Evolutionary conservation across 2,888 invertebrate species (phyloP), one percentile per base, ranked within the genome.

Genomic region (Gastrophysa polygoni): DNA sequence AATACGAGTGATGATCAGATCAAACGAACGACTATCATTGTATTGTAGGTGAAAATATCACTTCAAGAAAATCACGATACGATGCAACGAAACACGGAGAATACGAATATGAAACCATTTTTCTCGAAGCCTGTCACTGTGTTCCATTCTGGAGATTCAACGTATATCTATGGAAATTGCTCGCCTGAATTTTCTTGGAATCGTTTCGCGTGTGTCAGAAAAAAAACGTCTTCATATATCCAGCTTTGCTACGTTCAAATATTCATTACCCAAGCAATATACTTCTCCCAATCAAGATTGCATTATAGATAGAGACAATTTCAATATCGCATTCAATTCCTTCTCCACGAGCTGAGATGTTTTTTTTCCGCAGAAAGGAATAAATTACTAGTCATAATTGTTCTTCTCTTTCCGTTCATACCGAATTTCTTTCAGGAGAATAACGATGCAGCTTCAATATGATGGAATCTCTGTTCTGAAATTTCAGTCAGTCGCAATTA

Each of bases 251-350:
- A 73, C 73, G 76, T 79, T n/a, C 78, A 77, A 77, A 78, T 78
- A 80, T 80, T 80, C 80, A 80, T 78, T 79, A 75, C 77, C 71
- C 71, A 68, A 67, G 73, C 75, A 75, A 79, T 80, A 78, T 78
- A 77, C 78, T 77, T 76, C 76, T 76, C 78, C 76, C 80, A 81
- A 81, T 81, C 80, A 80, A 80, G 81, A 81, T 81, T 81, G 80
- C 79, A 81, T 81, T 81, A 80, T 81, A 81, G 81, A 81, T 81
- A 80, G 75, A 74, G 77, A 69, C 77, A 80, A 79, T 80, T 80
- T 81, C 79, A 80, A 80, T 80, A 80, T 80, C 75, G 77, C 77
- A 80, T 80, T 80, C 80, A 80, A 80, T 80, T 79, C 76, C 77
- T 67, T 75, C 75, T 74, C 74, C 75, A 75, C 75, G 72, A 73